A percentile compares a stretch with the other conserved stretches of the same genome.
Evolutionary conservation across 2,888 invertebrate genomes (phyloP).

Genomic region (Drosophila demipolita): DNA sequence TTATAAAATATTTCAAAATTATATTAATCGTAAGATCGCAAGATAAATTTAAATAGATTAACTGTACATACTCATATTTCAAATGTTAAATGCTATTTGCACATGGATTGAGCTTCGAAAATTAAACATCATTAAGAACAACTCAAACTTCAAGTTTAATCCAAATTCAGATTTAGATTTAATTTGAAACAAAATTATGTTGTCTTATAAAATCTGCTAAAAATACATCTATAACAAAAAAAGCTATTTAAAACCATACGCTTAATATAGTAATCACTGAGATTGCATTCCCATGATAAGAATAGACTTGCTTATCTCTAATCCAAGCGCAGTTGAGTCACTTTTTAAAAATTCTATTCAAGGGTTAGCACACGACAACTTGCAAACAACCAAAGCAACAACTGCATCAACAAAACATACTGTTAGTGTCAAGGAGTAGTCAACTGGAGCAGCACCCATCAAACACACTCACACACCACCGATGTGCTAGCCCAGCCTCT

Average conservation of each 20-base stretch:
- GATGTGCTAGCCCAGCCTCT: neutral
- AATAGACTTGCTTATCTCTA: constrained; percentile 32
- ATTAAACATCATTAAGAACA: neutral
- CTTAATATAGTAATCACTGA: neutral
- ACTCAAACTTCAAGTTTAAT: neutral
- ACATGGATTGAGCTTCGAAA: neutral
- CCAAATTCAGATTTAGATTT: neutral
- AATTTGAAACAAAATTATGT: neutral
- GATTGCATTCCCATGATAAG: constrained; percentile 18
- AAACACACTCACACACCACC: constrained; percentile 34
- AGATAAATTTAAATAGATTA: neutral
- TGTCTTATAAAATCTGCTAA: neutral
- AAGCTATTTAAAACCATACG: neutral
- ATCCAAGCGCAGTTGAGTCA: constrained; percentile 28
- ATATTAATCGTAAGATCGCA: neutral
- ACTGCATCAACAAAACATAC: constrained; percentile 53
- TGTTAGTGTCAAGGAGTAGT: constrained; percentile 65
- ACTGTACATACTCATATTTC: neutral
- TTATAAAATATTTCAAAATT: neutral
- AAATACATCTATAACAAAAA: neutral
- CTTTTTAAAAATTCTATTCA: constrained; percentile 41
- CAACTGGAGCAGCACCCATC: constrained; percentile 56
- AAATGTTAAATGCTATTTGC: neutral
- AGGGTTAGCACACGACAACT: constrained; percentile 47
- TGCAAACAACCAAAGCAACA: constrained; percentile 14